phyloP scores from a whole-genome alignment of 2,797 vertebrate genomes.

The Sebastes glaucus region DNA sequence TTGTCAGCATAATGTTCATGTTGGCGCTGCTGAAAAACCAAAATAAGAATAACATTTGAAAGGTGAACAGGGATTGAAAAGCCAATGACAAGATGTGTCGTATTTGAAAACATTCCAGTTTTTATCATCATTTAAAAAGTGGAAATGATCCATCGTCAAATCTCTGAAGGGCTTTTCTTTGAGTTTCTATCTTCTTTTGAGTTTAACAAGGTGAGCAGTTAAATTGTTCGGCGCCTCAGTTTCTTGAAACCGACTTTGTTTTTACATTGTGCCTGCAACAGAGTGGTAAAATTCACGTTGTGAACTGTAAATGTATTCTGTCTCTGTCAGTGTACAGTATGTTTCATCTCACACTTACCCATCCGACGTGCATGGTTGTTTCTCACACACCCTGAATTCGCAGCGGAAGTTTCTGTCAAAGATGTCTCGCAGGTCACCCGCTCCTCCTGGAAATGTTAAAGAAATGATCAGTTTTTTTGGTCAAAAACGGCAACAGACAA shows the following conservation, averaged over 20 bases:
- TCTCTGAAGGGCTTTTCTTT: conserved; percentile 40
- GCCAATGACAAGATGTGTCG: conserved; percentile 27
- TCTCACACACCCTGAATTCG: conserved; percentile 21
- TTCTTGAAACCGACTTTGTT: neutral
- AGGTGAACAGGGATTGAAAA: conserved; percentile 35
- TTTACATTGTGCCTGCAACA: conserved; percentile 51
- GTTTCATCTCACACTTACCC: conserved; percentile 15
- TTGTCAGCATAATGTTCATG: conserved; percentile 34
- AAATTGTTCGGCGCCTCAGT: conserved; percentile 4
- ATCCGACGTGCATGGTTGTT: conserved; percentile 30
- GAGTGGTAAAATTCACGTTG: conserved; percentile 51
- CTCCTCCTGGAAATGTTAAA: conserved; percentile 2
- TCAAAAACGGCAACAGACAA: neutral
- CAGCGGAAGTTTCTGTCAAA: conserved; percentile 22
- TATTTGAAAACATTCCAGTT: conserved; percentile 55
- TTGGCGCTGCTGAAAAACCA: conserved; percentile 54
- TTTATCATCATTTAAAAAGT: conserved; percentile 33
- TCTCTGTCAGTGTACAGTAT: conserved; percentile 29
- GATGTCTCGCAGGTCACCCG: neutral
- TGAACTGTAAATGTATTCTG: conserved; percentile 33
- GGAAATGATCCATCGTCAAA: conserved; percentile 16
- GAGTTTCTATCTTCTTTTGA: neutral
- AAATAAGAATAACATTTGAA: conserved; percentile 18
- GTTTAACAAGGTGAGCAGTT: neutral
- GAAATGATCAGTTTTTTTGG: neutral